Percentiles rank a stretch among this genome's conserved stretches.
phyloP scores from a whole-genome alignment of 2,888 invertebrate genomes.

The Lepidochitona cinerea region DNA sequence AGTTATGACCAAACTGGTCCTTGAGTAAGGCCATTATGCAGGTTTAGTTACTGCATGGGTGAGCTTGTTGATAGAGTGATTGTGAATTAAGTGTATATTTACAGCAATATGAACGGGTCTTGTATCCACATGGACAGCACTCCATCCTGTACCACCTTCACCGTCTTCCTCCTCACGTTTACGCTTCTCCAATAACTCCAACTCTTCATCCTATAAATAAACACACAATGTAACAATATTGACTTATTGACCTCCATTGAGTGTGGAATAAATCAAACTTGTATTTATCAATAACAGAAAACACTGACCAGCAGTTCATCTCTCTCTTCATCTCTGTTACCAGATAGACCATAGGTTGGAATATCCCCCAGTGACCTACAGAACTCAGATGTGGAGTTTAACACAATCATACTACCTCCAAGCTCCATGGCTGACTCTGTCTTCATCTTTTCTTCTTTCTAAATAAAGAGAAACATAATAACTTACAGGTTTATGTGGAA shows the following conservation, averaged over 20 bases:
- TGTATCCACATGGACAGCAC: slow-evolving; percentile 81
- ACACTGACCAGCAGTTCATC: slow-evolving; percentile 77
- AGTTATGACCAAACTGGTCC: too few relatives aligned
- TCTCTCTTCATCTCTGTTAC: slow-evolving; percentile 88
- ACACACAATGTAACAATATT: background rate
- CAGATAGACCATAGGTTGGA: slow-evolving; percentile 92
- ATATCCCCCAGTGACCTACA: slow-evolving; percentile 96
- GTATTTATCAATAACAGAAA: too few relatives aligned
- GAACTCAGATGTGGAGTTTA: slow-evolving; percentile 97
- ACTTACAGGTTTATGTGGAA: too few relatives aligned
- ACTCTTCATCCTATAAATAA: slow-evolving; percentile 73
- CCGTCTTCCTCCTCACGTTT: slow-evolving; percentile 73
- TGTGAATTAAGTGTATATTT: slow-evolving; percentile 20
- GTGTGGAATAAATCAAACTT: background rate
- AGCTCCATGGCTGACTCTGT: slow-evolving; percentile 10
- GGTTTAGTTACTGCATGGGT: too few relatives aligned
- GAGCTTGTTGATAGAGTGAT: background rate
- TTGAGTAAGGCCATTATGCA: too few relatives aligned
- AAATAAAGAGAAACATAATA: slow-evolving; percentile 9
- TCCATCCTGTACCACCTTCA: slow-evolving; percentile 83
- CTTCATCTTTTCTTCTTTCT: slow-evolving; percentile 38
- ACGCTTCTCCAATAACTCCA: slow-evolving; percentile 71
- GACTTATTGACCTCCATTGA: background rate
- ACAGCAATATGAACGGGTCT: slow-evolving; percentile 66
- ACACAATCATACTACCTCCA: slow-evolving; percentile 75